Percentiles rank a stretch among this genome's conserved stretches.
phyloP scores from a whole-genome alignment of 2,888 invertebrate species.

The Diaphora mendica region DNA sequence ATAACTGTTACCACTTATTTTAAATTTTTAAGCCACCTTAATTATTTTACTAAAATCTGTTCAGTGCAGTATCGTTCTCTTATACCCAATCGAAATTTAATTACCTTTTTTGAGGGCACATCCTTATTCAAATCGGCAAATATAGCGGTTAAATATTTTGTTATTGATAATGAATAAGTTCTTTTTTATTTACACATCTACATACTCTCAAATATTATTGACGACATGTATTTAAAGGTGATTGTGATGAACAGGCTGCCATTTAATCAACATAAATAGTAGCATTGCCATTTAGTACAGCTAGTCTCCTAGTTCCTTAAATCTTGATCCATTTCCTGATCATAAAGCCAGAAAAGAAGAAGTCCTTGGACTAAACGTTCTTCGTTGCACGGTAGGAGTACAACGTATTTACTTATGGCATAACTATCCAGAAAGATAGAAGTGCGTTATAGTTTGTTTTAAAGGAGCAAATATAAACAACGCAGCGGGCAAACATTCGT shows the following conservation, averaged over 20 bases:
- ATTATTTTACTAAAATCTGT: background rate
- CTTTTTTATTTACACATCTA: background rate
- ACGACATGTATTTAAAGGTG: background rate
- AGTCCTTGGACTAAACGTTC: too few species aligned
- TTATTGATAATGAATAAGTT: too few species aligned
- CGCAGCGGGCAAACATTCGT: background rate
- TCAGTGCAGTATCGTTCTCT: background rate
- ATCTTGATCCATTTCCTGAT: too few species aligned
- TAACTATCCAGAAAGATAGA: background rate
- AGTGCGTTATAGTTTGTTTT: too few species aligned
- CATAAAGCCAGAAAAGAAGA: too few species aligned
- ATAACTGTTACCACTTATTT: background rate
- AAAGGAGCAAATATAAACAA: too few species aligned
- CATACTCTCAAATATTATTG: background rate
- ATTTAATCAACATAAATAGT: too few species aligned
- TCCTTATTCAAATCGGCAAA: background rate
- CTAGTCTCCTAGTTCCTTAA: background rate
- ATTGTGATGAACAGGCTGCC: background rate
- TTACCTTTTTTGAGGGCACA: background rate
- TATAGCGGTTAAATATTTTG: background rate
- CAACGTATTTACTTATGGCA: too few species aligned
- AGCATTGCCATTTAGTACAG: too few species aligned
- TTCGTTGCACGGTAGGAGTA: too few species aligned
- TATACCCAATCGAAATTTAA: background rate
- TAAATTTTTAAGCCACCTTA: background rate